These are phyloP conservation scores for Drosophila pseudoobscura DNA, from an alignment of 1,140 invertebrate species.

Conservation along the genomic window DNA sequence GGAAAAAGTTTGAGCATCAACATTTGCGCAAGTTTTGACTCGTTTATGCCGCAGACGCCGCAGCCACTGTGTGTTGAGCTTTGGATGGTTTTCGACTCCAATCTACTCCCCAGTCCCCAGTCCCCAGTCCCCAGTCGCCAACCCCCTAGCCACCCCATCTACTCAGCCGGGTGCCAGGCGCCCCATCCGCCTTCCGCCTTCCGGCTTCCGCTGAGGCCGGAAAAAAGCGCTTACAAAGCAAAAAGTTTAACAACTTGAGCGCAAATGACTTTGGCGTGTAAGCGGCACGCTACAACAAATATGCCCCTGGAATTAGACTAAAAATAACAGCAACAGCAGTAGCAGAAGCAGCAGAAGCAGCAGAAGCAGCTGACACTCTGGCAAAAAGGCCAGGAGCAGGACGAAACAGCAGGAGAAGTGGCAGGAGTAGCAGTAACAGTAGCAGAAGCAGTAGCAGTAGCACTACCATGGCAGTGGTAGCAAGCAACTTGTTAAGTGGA, in stretches of 20 bases:
- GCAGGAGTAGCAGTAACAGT: conserved; percentile 14
- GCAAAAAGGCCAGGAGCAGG: neutral
- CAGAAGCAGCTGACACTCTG: no score
- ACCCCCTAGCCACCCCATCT: neutral
- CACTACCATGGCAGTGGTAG: neutral
- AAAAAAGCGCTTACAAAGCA: conserved; percentile 75
- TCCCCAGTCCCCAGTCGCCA: neutral
- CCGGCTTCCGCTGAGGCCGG: conserved; percentile 63
- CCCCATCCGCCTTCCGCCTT: no score
- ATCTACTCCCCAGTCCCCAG: neutral
- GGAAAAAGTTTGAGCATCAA: conserved; percentile 66
- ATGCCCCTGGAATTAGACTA: conserved; percentile 64
- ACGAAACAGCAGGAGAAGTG: neutral
- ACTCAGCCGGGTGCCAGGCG: neutral
- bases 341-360: conserved; percentile 1
- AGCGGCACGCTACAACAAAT: conserved; percentile 72
- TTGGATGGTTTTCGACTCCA: no score
- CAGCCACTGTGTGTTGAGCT: conserved; percentile 5
- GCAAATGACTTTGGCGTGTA: conserved; percentile 75
- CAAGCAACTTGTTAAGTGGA: conserved; percentile 70
- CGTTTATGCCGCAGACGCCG: conserved; percentile 51
- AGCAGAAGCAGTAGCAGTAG: conserved; percentile 5
- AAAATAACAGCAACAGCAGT: conserved; percentile 51
- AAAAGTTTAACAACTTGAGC: conserved; percentile 74
- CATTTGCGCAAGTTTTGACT: conserved; percentile 70